Evolutionary conservation across 2,888 invertebrate genomes (phyloP), one percentile per base, ranked within the genome.

Genomic region (Thecophora atra): DNA sequence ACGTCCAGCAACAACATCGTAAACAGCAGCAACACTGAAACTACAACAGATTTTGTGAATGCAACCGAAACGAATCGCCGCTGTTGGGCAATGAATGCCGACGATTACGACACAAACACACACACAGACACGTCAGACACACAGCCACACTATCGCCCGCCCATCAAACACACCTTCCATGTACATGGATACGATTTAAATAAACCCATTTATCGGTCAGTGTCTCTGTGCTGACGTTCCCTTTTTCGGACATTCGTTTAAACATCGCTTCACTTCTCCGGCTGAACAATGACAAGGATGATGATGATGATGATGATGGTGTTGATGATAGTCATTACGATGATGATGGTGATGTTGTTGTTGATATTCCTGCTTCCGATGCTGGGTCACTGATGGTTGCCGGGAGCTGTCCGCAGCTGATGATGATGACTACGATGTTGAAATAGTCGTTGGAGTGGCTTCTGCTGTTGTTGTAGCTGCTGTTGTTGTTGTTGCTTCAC

Each of bases 141-240:
- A 47, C 63, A 64, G 69, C 24, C 56, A 42, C 67, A 62, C n/a
- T n/a, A n/a, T n/a, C n/a, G n/a, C n/a, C n/a, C n/a, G n/a, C 28
- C 37, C 37, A 37, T 17, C n/a, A 51, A 19, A 47, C 8, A 24
- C 54, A 60, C 54, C n/a, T n/a, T n/a, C n/a, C n/a, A 64, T 66
- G 75, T 66, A 76, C 63, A 78, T 76, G 77, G 15, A 19, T n/a
- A 47, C 60, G 24, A 60, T 56, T 65, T 19, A 58, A 63, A 82
- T 81, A 81, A 80, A 81, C 77, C 76, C 79, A 79, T 79, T 79
- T 79, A 78, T 79, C 79, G 78, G 75, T 72, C 74, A 73, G 75
- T 79, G 80, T 80, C 80, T 70, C 51, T 58, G 77, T 78, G 76
- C 77, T 28, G 64, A 52, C 42, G 52, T 71, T 21, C n/a, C 44